Base-by-base conservation (phyloP, 2,797 vertebrate genomes). In the Chelmon rostratus region DNA sequence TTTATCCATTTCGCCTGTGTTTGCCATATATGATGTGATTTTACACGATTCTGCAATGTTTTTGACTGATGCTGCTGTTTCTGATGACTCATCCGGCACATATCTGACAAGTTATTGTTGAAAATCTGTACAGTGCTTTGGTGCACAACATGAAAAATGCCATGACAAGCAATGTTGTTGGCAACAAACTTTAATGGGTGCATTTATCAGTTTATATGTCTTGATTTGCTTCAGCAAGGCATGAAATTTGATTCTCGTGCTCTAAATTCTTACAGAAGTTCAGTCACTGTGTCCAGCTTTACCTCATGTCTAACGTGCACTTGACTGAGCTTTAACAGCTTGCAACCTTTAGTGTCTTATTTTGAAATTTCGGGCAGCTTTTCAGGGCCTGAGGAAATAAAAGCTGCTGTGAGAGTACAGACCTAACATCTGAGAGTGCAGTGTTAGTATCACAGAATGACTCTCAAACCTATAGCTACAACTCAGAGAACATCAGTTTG, bases 391-490 rank as follows among this genome's bases (percentile, higher is more conserved):
- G 13, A 19, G 37, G 31, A 35, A 38, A 28, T 28, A 37, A 54
- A 53, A 57, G 6, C 35, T 28, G 62, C 19, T 49, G 28, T 50
- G 25, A 63, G 35, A 61, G 50, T 10, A 35, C 21, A 49, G 16
- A 56, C 8, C 35, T 72, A 25, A 52, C 10, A 44, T 25, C 33
- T 23, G 0, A n/a, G 61, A 37, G 16, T 40, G 21, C n/a, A 19
- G 28, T 23, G 12, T 54, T 40, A 38, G 8, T 37, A 38, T 44
- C 19, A 65, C 23, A 56, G 81, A 71, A 66, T 66, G 4, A 8
- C 35, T 74, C 31, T 21, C 33, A 72, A 63, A 76, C 8, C 13
- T 7, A n/a, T n/a, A 35, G 13, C 44, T n/a, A 50, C 1, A 67
- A 23, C 8, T 65, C n/a, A 54, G 65, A 66, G n/a, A 23, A 40